These are phyloP conservation scores for Aradophagus sp. DNA, from an alignment of 1,140 invertebrate species.

Conservation along the genomic window DNA sequence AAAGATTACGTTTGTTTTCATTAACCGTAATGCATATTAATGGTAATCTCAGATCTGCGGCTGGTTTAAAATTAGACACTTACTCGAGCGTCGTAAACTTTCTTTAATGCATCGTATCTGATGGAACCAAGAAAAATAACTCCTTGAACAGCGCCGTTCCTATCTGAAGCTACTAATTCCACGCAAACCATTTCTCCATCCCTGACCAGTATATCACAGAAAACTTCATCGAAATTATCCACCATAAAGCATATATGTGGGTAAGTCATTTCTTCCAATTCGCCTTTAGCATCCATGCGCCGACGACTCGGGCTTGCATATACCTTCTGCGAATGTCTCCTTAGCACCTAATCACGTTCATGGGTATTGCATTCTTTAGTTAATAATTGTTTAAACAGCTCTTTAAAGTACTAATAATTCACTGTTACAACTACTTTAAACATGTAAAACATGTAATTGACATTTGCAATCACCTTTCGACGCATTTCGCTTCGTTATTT, in stretches of 20 bases:
- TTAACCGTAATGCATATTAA: too few species aligned
- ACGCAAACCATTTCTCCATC: conserved; percentile 99
- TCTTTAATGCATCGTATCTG: conserved; percentile 96
- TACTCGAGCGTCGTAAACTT: conserved; percentile 97
- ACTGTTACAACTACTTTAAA: too few species aligned
- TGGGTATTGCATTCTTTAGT: too few species aligned
- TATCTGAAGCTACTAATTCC: conserved; percentile 94
- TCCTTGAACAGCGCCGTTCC: conserved; percentile 86
- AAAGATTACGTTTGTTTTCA: too few species aligned
- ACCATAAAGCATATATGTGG: conserved; percentile 99
- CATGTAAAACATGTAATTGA: too few species aligned
- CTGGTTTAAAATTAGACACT: too few species aligned
- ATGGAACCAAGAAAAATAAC: conserved; percentile 98
- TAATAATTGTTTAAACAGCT: too few species aligned
- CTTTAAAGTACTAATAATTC: too few species aligned
- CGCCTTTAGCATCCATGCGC: conserved; percentile 98
- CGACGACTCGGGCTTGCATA: conserved; percentile 97
- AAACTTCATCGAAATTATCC: conserved; percentile 99
- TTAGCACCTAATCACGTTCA: conserved; percentile 84
- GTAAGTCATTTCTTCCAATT: conserved; percentile 98
- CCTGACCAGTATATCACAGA: conserved; percentile 95
- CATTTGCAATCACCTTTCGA: too few species aligned
- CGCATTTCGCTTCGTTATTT: too few species aligned
- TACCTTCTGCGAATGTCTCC: conserved; percentile 95
- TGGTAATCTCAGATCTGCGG: too few species aligned